A percentile compares a stretch with the other conserved stretches of the same genome.
phyloP scores from a whole-genome alignment of 2,797 vertebrate species.

The Emys orbicularis region DNA sequence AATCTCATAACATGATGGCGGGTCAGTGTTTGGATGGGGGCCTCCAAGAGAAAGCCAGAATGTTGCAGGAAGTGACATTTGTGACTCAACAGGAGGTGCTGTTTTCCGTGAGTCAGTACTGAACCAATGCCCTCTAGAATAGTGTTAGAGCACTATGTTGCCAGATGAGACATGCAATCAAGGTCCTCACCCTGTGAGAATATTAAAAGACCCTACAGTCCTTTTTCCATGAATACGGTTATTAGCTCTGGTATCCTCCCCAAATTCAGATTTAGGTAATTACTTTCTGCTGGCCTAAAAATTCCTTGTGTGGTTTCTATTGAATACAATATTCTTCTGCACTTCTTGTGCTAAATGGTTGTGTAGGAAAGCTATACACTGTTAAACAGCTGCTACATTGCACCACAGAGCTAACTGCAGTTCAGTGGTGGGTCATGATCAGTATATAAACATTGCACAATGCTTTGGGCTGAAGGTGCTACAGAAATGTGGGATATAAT shows the following conservation, averaged over 20 bases:
- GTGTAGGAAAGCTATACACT: not conserved
- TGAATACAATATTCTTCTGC: not conserved
- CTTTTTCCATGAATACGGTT: not conserved
- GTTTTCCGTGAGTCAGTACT: slow-evolving; percentile 60
- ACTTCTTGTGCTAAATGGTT: not conserved
- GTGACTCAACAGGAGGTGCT: slow-evolving; percentile 48
- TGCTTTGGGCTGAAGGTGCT: not conserved
- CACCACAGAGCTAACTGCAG: not conserved
- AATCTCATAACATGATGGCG: slow-evolving; percentile 29
- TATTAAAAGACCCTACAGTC: not conserved
- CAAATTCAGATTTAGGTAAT: not conserved
- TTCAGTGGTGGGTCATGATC: not conserved
- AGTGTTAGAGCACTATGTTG: slow-evolving; percentile 44
- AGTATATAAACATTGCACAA: not conserved
- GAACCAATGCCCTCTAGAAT: slow-evolving; percentile 57
- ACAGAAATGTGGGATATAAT: not conserved
- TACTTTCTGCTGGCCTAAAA: not conserved
- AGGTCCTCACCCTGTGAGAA: slow-evolving; percentile 25
- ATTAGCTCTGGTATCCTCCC: not conserved
- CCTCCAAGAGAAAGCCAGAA: slow-evolving; percentile 41
- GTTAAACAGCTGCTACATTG: not conserved
- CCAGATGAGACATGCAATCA: not conserved
- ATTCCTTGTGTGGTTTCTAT: not conserved
- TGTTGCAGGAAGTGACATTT: slow-evolving; percentile 59
- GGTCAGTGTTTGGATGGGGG: slow-evolving; percentile 31